Evolutionary conservation across 2,888 invertebrate genomes (phyloP), one percentile per base, ranked within the genome.

Genomic region (Stramonita haemastoma): DNA sequence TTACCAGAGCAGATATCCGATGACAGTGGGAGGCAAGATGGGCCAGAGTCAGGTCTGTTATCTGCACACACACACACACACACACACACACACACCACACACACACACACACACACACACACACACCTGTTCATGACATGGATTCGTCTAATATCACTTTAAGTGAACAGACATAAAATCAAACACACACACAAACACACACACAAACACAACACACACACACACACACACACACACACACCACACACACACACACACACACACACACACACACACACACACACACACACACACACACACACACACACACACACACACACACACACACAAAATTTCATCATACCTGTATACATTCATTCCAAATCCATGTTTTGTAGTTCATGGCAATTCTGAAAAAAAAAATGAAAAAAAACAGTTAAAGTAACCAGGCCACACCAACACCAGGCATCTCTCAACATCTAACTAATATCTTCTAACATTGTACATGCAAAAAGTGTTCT

Each of bases 21-120:
- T 99, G 99, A 96, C 99, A 99, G 36, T 99, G 98, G 97, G 98
- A 98, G 83, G 99, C 98, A 92, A 99, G 97, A 95, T 99, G 98
- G 79, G 98, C 98, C 90, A 99, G 96, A 0, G 99, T 99, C 84
- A 97, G 97, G 96, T 99, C 99, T 0, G 99, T 99, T 93, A 99
- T 99, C 94, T 96, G 93, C 0, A 34, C 26, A 79, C 29, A 46
- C 0, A 56, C 29, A 81, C 29, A 85, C 57, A n/a, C 77, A 77
- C 32, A 79, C 79, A 79, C 1, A n/a, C n/a, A n/a, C n/a, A n/a
- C n/a, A n/a, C n/a, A n/a, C n/a, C 0, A 34, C 26, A 79, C 29
- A 46, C 0, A 56, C 29, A 81, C 29, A 85, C 57, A n/a, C 77
- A 77, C 0, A 34, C 26, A 79, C 29, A 46, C 0, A 56, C 29